Percentiles rank a stretch among this genome's conserved stretches.
phyloP scores from a whole-genome alignment of 2,888 invertebrate genomes.

The Oasisia sp. region DNA sequence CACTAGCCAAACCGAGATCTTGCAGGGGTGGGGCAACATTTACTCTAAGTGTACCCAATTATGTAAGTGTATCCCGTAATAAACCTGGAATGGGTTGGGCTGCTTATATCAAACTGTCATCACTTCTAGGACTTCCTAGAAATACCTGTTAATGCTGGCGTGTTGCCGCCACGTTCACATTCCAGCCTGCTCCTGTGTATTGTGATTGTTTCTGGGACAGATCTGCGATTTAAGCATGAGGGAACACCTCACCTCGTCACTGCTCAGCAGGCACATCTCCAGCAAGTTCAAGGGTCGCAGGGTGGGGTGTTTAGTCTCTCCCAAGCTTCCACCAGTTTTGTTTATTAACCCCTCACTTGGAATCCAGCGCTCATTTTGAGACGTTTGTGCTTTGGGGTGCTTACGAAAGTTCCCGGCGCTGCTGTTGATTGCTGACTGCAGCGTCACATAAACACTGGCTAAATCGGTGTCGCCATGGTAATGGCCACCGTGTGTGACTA shows the following conservation, averaged over 20 bases:
- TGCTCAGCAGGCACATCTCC: background rate
- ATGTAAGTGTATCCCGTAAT: background rate
- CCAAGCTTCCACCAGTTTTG: background rate
- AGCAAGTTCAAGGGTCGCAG: background rate
- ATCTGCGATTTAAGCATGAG: background rate
- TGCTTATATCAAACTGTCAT: background rate
- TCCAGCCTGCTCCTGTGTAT: background rate
- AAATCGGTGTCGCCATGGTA: background rate
- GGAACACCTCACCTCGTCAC: background rate
- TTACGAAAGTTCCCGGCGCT: background rate
- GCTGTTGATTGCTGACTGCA: background rate
- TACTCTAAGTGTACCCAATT: background rate
- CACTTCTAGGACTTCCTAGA: background rate
- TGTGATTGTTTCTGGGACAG: background rate
- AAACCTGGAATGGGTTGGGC: background rate
- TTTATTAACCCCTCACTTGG: background rate
- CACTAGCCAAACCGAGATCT: background rate
- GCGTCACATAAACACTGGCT: background rate
- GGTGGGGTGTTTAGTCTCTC: constrained; percentile 12
- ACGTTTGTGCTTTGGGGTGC: background rate
- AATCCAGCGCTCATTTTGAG: background rate
- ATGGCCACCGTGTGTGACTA: background rate
- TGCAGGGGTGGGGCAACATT: background rate
- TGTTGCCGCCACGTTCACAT: background rate
- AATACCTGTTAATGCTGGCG: background rate